Percentiles rank a stretch among this genome's conserved stretches.
Evolutionary conservation across 2,888 invertebrate species (phyloP).

Genomic region (Morpho achilles): DNA sequence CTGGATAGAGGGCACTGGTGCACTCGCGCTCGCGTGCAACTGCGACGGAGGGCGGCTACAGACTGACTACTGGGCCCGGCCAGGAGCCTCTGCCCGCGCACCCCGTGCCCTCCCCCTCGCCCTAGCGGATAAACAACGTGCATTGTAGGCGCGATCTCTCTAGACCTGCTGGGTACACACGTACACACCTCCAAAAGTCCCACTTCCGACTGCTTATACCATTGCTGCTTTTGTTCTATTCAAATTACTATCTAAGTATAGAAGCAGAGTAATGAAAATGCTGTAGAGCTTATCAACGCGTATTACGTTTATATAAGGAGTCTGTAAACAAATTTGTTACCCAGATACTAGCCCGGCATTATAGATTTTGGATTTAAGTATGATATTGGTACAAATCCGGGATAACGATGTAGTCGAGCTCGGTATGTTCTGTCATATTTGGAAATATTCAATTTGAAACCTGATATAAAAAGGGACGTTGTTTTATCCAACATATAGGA

Average conservation of each 20-base stretch:
- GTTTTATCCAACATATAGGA: constrained; percentile 9
- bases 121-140: constrained; percentile 76
- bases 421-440: constrained; percentile 17
- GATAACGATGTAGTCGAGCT: constrained; percentile 37
- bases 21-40: constrained; percentile 59
- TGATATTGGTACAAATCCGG: constrained; percentile 48
- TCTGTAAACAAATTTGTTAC: constrained; percentile 59
- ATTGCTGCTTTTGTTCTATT: constrained; percentile 17
- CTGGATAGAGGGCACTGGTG: constrained; percentile 48
- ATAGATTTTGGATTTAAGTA: constrained; percentile 69
- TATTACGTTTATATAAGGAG: constrained; percentile 33
- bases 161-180: constrained; percentile 53
- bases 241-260: not conserved
- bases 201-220: constrained; percentile 18
- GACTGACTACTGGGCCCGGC: constrained; percentile 68
- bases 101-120: constrained; percentile 41
- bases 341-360: constrained; percentile 62
- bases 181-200: constrained; percentile 37
- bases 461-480: constrained; percentile 15
- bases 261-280: constrained; percentile 33
- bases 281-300: constrained; percentile 26
- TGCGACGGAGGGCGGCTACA: constrained; percentile 58
- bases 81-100: constrained; percentile 49
- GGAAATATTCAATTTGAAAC: constrained; percentile 15
- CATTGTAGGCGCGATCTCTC: constrained; percentile 74